phyloP scores from a whole-genome alignment of 2,797 vertebrate species.

The Myiothlypis coronata region DNA sequence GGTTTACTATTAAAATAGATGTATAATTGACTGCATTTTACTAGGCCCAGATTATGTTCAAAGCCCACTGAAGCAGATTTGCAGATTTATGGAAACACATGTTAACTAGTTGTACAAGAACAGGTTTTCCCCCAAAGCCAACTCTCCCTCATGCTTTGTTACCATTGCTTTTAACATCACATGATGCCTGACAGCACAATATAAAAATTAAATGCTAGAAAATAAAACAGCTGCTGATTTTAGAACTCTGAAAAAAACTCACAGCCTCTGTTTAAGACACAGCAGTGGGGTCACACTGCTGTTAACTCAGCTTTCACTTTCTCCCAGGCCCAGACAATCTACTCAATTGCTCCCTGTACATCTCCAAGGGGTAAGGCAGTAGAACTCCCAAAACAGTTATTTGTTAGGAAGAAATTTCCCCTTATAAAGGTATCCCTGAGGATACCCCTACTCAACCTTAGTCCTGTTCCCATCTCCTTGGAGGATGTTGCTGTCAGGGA shows the following conservation, averaged over 20 bases:
- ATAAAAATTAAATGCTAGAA: constrained; percentile 35
- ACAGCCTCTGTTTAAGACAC: neutral
- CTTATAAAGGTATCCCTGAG: neutral
- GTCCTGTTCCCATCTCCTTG: neutral
- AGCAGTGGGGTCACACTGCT: neutral
- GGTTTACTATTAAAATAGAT: constrained; percentile 65
- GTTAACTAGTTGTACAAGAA: constrained; percentile 37
- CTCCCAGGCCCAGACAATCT: neutral
- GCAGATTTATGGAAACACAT: constrained; percentile 50
- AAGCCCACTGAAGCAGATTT: constrained; percentile 51
- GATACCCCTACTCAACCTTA: neutral
- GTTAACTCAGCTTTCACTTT: neutral
- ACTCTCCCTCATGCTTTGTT: neutral
- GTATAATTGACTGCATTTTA: constrained; percentile 52
- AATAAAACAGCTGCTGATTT: constrained; percentile 30
- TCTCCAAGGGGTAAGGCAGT: neutral
- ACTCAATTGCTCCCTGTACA: neutral
- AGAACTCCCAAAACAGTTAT: neutral
- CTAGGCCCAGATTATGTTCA: constrained; percentile 59
- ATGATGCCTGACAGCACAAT: neutral
- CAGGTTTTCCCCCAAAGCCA: constrained; percentile 8
- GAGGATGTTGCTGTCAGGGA: fast-evolving
- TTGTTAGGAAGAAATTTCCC: neutral
- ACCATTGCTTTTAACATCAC: constrained; percentile 15
- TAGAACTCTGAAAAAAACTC: neutral